These are phyloP conservation scores for Oncorhynchus mykiss DNA, from an alignment of 2,113 vertebrate genomes.

Conservation along the genomic window DNA sequence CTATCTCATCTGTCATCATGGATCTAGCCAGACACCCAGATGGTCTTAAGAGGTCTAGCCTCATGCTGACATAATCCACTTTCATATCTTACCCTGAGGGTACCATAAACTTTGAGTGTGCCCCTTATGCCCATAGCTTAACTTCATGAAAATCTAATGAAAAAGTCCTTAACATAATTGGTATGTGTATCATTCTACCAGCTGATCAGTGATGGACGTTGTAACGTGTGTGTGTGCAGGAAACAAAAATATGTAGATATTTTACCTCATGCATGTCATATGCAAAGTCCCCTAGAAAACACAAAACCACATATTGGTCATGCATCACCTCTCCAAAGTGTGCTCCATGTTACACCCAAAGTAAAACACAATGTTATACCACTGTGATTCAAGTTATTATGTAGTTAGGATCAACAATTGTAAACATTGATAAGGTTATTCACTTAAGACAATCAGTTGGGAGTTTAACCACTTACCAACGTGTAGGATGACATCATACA, in stretches of 20 bases:
- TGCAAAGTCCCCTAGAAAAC: slow-evolving; percentile 84
- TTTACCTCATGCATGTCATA: slow-evolving; percentile 84
- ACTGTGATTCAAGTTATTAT: too few species aligned
- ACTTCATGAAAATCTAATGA: background rate
- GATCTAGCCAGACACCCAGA: slow-evolving; percentile 33
- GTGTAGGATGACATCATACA: slow-evolving; percentile 83
- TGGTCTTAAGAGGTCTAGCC: slow-evolving; percentile 23
- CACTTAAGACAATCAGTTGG: background rate
- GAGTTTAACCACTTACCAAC: slow-evolving; percentile 72
- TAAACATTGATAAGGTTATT: too few species aligned
- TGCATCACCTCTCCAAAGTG: background rate
- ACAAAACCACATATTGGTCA: slow-evolving; percentile 14
- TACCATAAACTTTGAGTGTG: background rate
- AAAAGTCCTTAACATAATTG: background rate
- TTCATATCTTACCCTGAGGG: background rate
- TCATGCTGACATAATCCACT: slow-evolving; percentile 34
- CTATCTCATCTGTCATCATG: slow-evolving; percentile 50
- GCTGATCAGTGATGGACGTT: background rate
- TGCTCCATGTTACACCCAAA: background rate
- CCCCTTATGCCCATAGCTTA: background rate
- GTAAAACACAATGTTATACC: background rate
- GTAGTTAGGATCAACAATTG: too few species aligned
- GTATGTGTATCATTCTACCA: too few species aligned
- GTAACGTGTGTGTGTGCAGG: background rate
- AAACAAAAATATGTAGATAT: slow-evolving; percentile 29